These are phyloP conservation scores for Amblyjoppa proteus DNA, from an alignment of 2,888 invertebrate genomes.

Conservation along the genomic window DNA sequence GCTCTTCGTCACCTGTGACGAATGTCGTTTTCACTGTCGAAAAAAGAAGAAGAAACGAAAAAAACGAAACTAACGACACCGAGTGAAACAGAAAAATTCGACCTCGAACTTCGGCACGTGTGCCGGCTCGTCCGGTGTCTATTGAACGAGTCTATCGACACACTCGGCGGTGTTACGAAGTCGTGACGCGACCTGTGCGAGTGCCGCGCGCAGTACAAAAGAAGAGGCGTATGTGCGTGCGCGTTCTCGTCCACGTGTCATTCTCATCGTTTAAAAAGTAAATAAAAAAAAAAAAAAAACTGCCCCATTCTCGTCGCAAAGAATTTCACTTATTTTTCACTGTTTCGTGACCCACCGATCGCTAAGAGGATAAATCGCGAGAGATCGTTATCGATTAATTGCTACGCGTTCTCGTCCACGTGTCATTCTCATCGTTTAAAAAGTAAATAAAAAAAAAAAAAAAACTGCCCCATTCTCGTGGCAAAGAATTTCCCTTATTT, in stretches of 20 bases:
- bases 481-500: too few species aligned
- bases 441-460: too few species aligned
- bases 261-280: too few species aligned
- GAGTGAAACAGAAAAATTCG: background rate
- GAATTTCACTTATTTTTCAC: too few species aligned
- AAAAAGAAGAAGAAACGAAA: background rate
- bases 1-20: background rate
- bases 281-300: too few species aligned
- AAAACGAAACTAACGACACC: background rate
- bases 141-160: background rate
- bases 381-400: conserved; percentile 50
- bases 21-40: background rate
- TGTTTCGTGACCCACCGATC: too few species aligned
- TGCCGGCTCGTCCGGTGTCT: background rate
- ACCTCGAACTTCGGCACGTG: conserved; percentile 14
- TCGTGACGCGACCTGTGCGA: background rate
- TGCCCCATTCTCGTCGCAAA: too few species aligned
- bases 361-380: too few species aligned
- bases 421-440: too few species aligned
- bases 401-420: background rate
- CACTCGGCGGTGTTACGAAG: background rate
- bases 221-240: too few species aligned
- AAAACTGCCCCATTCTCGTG: too few species aligned
- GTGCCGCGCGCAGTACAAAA: background rate
- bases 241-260: too few species aligned